A percentile compares a stretch with the other conserved stretches of the same genome.
These are phyloP conservation scores for Sialis lutaria DNA, from an alignment of 2,888 invertebrate species.

Conservation along the genomic window DNA sequence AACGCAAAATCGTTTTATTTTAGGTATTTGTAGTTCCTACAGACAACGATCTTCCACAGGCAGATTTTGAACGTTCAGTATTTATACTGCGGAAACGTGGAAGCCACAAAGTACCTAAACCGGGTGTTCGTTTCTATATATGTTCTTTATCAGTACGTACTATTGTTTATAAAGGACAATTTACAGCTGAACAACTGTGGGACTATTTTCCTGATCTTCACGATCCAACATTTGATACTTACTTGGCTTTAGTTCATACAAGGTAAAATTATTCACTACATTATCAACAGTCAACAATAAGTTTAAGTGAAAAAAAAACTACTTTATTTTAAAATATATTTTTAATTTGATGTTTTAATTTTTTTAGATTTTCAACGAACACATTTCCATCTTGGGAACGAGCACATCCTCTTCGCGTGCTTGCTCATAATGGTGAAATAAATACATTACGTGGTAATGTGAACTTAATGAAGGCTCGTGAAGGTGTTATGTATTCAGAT, in stretches of 20 bases:
- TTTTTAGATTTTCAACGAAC: conserved; percentile 83
- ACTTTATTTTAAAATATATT: background rate
- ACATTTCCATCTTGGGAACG: conserved; percentile 99
- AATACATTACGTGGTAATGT: conserved; percentile 97
- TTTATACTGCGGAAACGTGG: conserved; percentile 88
- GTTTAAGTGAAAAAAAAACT: background rate
- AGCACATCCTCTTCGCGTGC: conserved; percentile 85
- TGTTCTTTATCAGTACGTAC: conserved; percentile 83
- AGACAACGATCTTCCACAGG: conserved; percentile 14
- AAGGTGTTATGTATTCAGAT: conserved; percentile 88
- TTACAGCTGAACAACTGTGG: conserved; percentile 89
- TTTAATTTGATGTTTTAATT: background rate
- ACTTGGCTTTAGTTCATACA: conserved; percentile 92
- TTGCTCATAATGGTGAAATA: conserved; percentile 99
- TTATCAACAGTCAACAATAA: background rate
- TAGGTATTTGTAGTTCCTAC: conserved; percentile 39
- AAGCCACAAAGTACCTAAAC: conserved; percentile 71
- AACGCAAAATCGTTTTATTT: too few relatives aligned
- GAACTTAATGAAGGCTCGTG: conserved; percentile 95
- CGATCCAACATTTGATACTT: conserved; percentile 74
- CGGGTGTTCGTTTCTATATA: conserved; percentile 84
- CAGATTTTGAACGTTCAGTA: conserved; percentile 20
- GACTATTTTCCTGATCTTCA: conserved; percentile 52
- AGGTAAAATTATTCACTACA: background rate
- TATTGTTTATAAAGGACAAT: conserved; percentile 93